phyloP scores from a whole-genome alignment of 2,797 vertebrate genomes.

The Halcyon leucocephala region DNA sequence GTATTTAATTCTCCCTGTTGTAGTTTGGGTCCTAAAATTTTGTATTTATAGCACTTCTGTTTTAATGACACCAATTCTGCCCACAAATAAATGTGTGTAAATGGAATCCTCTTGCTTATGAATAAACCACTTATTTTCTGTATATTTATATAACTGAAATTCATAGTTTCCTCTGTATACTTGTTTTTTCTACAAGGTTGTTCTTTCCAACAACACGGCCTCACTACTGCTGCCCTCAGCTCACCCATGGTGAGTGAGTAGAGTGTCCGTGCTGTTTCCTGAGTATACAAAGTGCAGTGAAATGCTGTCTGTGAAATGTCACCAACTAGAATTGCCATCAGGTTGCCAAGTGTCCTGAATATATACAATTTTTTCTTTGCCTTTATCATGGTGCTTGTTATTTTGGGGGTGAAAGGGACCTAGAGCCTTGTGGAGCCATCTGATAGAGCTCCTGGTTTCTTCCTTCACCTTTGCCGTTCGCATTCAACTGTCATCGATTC shows the following conservation, averaged over 20 bases:
- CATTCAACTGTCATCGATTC: not conserved
- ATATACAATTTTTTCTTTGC: not conserved
- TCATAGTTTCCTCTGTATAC: not conserved
- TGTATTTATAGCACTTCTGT: not conserved
- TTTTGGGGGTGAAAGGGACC: not conserved
- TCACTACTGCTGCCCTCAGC: not conserved
- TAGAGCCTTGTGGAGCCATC: not conserved
- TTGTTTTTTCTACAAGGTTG: not conserved
- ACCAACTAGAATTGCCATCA: not conserved
- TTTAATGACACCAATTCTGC: not conserved
- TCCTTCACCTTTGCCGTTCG: not conserved
- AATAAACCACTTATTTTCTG: not conserved
- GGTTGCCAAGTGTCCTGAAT: not conserved
- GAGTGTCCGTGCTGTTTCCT: not conserved
- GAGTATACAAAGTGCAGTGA: not conserved
- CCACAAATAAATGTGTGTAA: not conserved
- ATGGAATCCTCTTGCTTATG: not conserved
- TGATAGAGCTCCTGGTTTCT: not conserved
- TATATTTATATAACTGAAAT: not conserved
- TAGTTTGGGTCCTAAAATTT: not conserved
- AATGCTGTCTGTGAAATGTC: not conserved
- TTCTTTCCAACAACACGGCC: not conserved
- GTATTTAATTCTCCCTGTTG: not conserved
- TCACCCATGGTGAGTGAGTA: not conserved
- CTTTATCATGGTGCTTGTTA: not conserved